Evolutionary conservation across 2,797 vertebrate genomes (phyloP), one percentile per base, ranked within the genome.

Genomic region (Alauda arvensis): DNA sequence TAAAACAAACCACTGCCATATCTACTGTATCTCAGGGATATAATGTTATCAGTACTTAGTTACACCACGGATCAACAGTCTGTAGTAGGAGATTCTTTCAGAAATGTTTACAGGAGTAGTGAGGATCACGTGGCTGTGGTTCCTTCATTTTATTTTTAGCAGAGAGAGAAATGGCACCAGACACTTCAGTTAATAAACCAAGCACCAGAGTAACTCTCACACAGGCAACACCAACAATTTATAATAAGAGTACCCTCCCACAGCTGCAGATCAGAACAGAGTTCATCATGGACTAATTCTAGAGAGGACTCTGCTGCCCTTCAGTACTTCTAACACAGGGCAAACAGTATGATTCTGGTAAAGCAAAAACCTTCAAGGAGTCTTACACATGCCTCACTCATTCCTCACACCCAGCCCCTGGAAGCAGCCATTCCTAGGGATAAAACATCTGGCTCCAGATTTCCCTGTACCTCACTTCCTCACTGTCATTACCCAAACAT

Each of bases 61-160:
- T 90, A 87, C 68, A 94, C 59, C 77, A 91, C 42, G 16, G 83
- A 91, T 33, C 77, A 89, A 89, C 66, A 49, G 75, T 17, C 42
- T 60, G 56, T 34, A 83, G 69, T 46, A 85, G 29, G 4, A 56
- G 72, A 78, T 43, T 49, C 55, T 92, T 79, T 78, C 60, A 90
- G 71, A 60, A 91, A 83, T 39, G 31, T 88, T 88, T 88, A 89
- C 42, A 63, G 72, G 39, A 91, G 78, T 67, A 79, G n/a, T 0
- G 10, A 43, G 21, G 16, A 74, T 56, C 92, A 89, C 26, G 3
- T 61, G 63, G 40, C 5, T 1, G 39, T 23, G 48, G 77, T 65
- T 90, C 83, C 92, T 74, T 81, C 75, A 66, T 83, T 91, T 84
- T 88, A 93, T 83, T 88, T 92, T 83, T 78, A 91, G 79, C 15